A percentile compares a stretch with the other conserved stretches of the same genome.
phyloP scores from a whole-genome alignment of 2,113 vertebrate genomes.

The Promerops cafer region DNA sequence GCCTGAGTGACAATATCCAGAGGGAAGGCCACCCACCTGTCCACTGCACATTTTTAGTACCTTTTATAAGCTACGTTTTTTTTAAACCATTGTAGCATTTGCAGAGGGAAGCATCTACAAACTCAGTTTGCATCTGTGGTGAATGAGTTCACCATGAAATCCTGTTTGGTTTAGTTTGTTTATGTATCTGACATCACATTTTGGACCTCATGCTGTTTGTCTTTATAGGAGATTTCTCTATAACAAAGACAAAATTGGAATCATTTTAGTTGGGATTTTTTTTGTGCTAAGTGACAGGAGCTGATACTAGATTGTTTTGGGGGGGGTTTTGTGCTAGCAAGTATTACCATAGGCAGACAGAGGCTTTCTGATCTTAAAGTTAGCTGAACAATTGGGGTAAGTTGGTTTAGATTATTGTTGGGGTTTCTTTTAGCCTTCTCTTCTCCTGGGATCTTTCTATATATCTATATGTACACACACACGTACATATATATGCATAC shows the following conservation, averaged over 20 bases:
- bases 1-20: not conserved
- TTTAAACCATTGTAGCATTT: not conserved
- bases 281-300: not conserved
- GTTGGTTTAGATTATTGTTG: not conserved
- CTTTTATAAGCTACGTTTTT: accelerated
- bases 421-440: not conserved
- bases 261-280: accelerated
- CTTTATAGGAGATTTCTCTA: not conserved
- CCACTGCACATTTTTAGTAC: not conserved
- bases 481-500: not conserved
- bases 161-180: not conserved
- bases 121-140: not conserved
- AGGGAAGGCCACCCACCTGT: not conserved
- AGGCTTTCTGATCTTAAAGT: not conserved
- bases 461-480: too few relatives aligned
- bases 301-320: not conserved
- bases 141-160: not conserved
- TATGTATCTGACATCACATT: not conserved
- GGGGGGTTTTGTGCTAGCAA: not conserved
- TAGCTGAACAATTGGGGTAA: not conserved
- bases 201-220: not conserved
- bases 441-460: not conserved
- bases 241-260: not conserved
- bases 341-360: not conserved
- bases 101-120: not conserved